Percentiles rank a stretch among this genome's conserved stretches.
Conservation (phyloP, 2,888 invertebrate species). For the Pycnomerus fuliginosus region DNA sequence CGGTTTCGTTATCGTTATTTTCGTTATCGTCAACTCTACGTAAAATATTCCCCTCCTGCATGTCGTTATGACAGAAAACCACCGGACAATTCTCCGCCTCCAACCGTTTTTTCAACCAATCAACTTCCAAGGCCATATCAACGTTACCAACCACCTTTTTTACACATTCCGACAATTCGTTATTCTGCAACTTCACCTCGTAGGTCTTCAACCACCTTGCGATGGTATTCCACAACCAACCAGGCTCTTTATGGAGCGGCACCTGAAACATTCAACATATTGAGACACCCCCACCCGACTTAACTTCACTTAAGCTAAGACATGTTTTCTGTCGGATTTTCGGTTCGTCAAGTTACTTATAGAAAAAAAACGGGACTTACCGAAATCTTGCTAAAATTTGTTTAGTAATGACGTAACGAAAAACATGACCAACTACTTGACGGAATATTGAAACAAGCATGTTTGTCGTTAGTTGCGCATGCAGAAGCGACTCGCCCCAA, state of each 20-base stretch:
- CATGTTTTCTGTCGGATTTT: slow-evolving; percentile 28
- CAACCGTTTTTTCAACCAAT: slow-evolving; percentile 68
- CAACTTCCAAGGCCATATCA: slow-evolving; percentile 66
- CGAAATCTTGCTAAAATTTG: slow-evolving; percentile 5
- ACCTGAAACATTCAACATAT: slow-evolving; percentile 52
- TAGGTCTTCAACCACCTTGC: slow-evolving; percentile 70
- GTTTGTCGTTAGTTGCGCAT: background rate
- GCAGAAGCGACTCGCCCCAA: slow-evolving; percentile 2
- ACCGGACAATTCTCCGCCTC: slow-evolving; percentile 71
- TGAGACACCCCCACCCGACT: background rate
- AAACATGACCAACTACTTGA: background rate
- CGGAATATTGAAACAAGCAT: background rate
- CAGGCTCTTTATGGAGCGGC: slow-evolving; percentile 93
- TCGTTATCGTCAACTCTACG: slow-evolving; percentile 52
- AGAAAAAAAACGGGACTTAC: slow-evolving; percentile 7
- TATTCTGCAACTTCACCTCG: slow-evolving; percentile 51
- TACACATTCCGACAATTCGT: slow-evolving; percentile 44
- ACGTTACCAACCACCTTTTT: slow-evolving; percentile 31
- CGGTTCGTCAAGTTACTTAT: slow-evolving; percentile 10
- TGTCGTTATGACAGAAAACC: slow-evolving; percentile 92
- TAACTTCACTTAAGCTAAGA: slow-evolving; percentile 11
- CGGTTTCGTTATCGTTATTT: slow-evolving; percentile 27
- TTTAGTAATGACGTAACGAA: background rate
- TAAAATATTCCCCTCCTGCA: slow-evolving; percentile 86
- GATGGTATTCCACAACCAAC: slow-evolving; percentile 92